Evolutionary conservation across 2,888 invertebrate genomes (phyloP).

Genomic region (Barypeithes pellucidus): DNA sequence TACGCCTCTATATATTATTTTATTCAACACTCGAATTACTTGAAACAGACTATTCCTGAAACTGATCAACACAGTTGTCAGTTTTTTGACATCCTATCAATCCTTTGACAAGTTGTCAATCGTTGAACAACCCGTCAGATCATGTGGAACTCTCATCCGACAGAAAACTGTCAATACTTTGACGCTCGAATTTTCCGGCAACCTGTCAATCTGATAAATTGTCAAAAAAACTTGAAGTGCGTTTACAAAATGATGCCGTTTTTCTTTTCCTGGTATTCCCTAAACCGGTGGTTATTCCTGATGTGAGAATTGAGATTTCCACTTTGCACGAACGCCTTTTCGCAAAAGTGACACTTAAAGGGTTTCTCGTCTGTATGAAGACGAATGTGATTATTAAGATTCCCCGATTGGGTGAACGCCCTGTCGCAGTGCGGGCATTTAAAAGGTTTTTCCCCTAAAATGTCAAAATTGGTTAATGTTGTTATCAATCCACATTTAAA

Average conservation of each 20-base stretch:
- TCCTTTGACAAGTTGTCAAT: neutral
- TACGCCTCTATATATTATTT: no score
- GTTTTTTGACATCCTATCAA: neutral
- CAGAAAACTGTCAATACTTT: no score
- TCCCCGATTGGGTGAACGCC: conserved; percentile 70
- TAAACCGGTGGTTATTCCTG: conserved; percentile 66
- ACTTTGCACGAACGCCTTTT: conserved; percentile 69
- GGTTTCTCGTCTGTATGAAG: conserved; percentile 69
- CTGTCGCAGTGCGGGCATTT: conserved; percentile 70
- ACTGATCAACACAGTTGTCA: no score
- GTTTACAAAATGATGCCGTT: conserved; percentile 9
- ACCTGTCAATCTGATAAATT: neutral
- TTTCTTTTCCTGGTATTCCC: neutral
- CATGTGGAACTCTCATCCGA: no score
- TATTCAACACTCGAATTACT: no score
- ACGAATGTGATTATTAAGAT: conserved; percentile 68
- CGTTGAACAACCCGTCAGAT: neutral
- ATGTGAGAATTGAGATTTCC: conserved; percentile 69
- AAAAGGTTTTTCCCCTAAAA: conserved; percentile 65
- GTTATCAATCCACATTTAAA: neutral
- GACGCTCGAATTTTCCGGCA: neutral
- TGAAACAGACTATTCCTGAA: no score
- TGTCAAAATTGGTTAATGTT: neutral
- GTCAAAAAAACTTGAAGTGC: neutral
- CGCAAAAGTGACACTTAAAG: conserved; percentile 69